Base-by-base conservation (phyloP, 53 echinoderm and acorn worm genomes). In the Echinarachnius parma region DNA sequence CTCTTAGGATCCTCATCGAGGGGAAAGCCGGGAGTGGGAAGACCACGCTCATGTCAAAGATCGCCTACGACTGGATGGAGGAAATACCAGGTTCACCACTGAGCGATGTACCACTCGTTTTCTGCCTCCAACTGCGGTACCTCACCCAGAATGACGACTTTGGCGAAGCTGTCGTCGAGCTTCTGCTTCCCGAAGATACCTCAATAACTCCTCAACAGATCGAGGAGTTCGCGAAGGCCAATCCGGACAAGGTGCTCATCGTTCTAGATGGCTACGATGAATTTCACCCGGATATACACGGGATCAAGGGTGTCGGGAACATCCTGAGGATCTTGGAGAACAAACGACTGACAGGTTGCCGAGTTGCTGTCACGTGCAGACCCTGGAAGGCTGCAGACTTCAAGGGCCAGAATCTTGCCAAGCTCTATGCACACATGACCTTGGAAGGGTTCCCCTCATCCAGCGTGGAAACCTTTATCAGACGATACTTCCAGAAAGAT, bases 61-160 rank as follows among this genome's bases (percentile, higher is more conserved):
- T 80, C 4, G 80, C 80, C 11, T 80, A 68, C 24, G 80, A 80
- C 20, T 80, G 80, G 80, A 59, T 68, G 52, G 68, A 58, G 8
- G 48, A 34, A 15, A 31, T 31, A 8, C 32, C 16, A 15, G 80
- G 46, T 9, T 80, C 69, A 42, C 80, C 80, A 19, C 48, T 80
- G 24, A 68, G 34, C 14, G 69, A 80, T 68, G 48, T 80, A 10
- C 59, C 67, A 14, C 60, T 80, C 9, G 31, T 80, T 11, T 69
- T 80, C 48, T 67, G 58, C 9, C 47, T 80, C 15, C 67, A 67
- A 11, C 67, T 80, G 16, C 67, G 68, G 18, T 59, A 46, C n/a
- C 37, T 72, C 35, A 39, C 35, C 39, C 74, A 72, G 25, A 21
- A 72, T 19, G 28, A 54, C 10, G 42, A 72, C 26, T 72, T 72